Evolutionary conservation across 30 jellyfish, hydroid and myxozoan genomes (phyloP), one percentile per base, ranked within the genome.

Genomic region (Pelagia noctiluca): DNA sequence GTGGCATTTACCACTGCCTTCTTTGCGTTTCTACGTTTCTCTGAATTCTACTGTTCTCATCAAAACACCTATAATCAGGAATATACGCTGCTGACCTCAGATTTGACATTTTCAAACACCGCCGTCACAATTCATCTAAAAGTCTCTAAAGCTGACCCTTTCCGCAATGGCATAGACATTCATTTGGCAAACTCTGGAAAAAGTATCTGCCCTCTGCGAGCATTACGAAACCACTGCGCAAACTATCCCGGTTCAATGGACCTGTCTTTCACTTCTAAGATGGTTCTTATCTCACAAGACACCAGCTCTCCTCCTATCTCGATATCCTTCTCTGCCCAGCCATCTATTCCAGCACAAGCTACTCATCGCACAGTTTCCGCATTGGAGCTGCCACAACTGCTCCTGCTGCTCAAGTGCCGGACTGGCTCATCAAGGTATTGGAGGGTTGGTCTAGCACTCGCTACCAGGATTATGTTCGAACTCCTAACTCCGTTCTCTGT

Each of bases 61-160:
- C n/a, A n/a, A n/a, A n/a, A n/a, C n/a, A n/a, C n/a, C n/a, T n/a
- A n/a, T n/a, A n/a, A n/a, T n/a, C n/a, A n/a, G n/a, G n/a, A n/a
- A n/a, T n/a, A n/a, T n/a, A n/a, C n/a, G n/a, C n/a, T n/a, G n/a
- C n/a, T n/a, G n/a, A n/a, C n/a, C n/a, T n/a, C n/a, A n/a, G n/a
- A n/a, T n/a, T n/a, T n/a, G n/a, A n/a, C n/a, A n/a, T n/a, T n/a
- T n/a, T n/a, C n/a, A n/a, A n/a, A n/a, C n/a, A n/a, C n/a, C n/a
- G n/a, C n/a, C n/a, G n/a, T n/a, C n/a, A n/a, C n/a, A n/a, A n/a
- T n/a, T n/a, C n/a, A n/a, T n/a, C n/a, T 67, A 3, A 67, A 67
- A 67, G 65, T 29, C 2, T 30, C 62, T 18, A 67, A 67, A 29
- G 34, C 80, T 29, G 80, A 67, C 63, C 80, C 80, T 12, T 67